Base-by-base conservation (phyloP, 2,113 vertebrate genomes). In the Chloropsis cyanopogon region DNA sequence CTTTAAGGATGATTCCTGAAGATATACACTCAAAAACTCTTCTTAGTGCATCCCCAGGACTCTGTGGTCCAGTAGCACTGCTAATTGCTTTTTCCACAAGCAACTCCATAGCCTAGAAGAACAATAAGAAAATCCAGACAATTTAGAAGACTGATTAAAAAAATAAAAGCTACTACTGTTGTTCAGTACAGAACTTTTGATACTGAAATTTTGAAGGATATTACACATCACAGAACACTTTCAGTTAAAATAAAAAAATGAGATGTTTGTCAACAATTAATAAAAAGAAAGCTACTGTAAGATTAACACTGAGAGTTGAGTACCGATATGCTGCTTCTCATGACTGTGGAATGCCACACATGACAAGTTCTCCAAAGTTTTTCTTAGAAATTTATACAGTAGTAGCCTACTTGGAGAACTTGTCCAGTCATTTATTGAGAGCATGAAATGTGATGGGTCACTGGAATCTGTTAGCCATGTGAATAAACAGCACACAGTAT, bases 11-110 rank as follows among this genome's bases (percentile, higher is more conserved):
- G 95, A 99, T 99, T 60, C 99, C 99, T 91, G 99, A 99, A 76
- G 99, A 99, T 97, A 99, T 99, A 88, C 99, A 99, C 97, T 99
- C 99, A 98, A 99, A 99, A 93, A 99, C 98, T 49, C 99, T 98
- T 97, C 99, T 98, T 39, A 99, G 96, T 14, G 99, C 99, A 91
- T 99, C 99, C 16, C 99, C 99, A 17, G 99, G 99, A 96, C 99
- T 99, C 92, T 99, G 98, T 14, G 99, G 99, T 70, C 98, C 98
- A 31, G 99, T 98, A 41, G 99, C 99, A 26, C 99, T 99, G 90
- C 99, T 99, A 95, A 99, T 99, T 60, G 99, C 99, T 96, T 99
- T 99, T 97, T 99, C 99, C 49, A 99, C 99, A 42, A 99, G 97
- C 94, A 99, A 97, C 97, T 99, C 99, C 99, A 99, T 98, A 73